Evolutionary conservation across 2,888 invertebrate species (phyloP).

Genomic region (Ctena decussata): DNA sequence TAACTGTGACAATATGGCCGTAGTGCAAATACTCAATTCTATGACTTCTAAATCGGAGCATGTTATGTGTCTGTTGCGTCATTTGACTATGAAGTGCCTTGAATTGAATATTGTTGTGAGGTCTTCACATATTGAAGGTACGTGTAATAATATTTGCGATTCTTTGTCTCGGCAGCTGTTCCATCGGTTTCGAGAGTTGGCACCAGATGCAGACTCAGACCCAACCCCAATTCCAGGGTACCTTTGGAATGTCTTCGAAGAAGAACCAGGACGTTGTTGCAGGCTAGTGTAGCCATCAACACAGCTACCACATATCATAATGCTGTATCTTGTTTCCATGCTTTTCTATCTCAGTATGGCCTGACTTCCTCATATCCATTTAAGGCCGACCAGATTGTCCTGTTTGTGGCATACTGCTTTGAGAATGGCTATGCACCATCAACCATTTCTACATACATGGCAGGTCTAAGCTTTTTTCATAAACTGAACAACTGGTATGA

Average conservation of each 20-base stretch:
- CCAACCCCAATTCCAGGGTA: not conserved
- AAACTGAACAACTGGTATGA: conserved; percentile 15
- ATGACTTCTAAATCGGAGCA: too few relatives aligned
- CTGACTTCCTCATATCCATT: not conserved
- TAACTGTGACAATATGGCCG: too few relatives aligned
- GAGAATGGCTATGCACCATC: conserved; percentile 1
- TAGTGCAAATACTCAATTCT: too few relatives aligned
- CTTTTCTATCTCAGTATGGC: not conserved
- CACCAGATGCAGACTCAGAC: not conserved
- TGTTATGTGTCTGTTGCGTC: too few relatives aligned
- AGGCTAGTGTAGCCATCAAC: too few relatives aligned
- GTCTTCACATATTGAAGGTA: too few relatives aligned
- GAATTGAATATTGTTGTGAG: too few relatives aligned
- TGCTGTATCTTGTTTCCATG: not conserved
- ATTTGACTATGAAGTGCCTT: too few relatives aligned
- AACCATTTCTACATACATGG: conserved; percentile 4
- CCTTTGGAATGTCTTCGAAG: conserved; percentile 1
- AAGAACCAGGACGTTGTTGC: too few relatives aligned
- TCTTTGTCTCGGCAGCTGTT: too few relatives aligned
- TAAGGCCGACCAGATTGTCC: not conserved
- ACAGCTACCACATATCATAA: not conserved
- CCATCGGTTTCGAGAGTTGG: conserved; percentile 3
- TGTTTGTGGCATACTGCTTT: conserved; percentile 15
- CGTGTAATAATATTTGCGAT: too few relatives aligned
- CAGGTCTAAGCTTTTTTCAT: conserved; percentile 9